Evolutionary conservation across 1,140 invertebrate genomes (phyloP).

Genomic region (Drosophila murphyi): DNA sequence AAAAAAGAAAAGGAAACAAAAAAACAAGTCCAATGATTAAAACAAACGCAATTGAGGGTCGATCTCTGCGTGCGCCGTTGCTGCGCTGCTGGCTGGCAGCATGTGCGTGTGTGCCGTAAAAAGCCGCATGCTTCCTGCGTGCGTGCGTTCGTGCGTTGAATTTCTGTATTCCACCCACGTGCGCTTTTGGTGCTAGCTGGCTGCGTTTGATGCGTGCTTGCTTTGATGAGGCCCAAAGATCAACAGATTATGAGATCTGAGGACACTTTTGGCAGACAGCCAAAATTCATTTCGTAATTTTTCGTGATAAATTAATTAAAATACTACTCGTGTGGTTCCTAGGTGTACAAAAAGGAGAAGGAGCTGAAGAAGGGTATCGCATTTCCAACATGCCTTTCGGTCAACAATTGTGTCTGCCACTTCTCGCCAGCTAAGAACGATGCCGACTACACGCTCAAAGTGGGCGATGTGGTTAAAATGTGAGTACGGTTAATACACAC

Average conservation of each 20-base stretch:
- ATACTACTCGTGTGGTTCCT: background rate
- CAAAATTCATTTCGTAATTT: background rate
- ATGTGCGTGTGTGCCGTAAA: constrained; percentile 7
- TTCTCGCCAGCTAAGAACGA: constrained; percentile 98
- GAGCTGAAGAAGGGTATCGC: constrained; percentile 99
- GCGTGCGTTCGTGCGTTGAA: constrained; percentile 36
- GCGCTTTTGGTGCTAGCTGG: constrained; percentile 36
- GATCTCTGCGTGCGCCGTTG: constrained; percentile 5
- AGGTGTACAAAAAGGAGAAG: constrained; percentile 98
- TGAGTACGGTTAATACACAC: constrained; percentile 86
- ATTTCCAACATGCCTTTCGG: constrained; percentile 99
- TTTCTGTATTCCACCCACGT: constrained; percentile 48
- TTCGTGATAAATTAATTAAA: constrained; percentile 35
- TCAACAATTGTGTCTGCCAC: constrained; percentile 99
- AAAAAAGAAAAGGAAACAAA: no score
- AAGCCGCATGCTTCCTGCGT: constrained; percentile 33
- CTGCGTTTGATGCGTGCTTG: constrained; percentile 20
- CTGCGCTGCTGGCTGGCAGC: constrained; percentile 30
- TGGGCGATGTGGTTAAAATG: constrained; percentile 99
- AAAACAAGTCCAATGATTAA: constrained; percentile 76
- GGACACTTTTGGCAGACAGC: constrained; percentile 44
- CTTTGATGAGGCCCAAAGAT: constrained; percentile 57
- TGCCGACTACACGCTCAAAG: constrained; percentile 93
- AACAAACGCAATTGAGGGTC: constrained; percentile 63
- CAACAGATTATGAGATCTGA: constrained; percentile 84